Conservation (phyloP, 2,888 invertebrate species). For the Hirtodrosophila histrioides region DNA sequence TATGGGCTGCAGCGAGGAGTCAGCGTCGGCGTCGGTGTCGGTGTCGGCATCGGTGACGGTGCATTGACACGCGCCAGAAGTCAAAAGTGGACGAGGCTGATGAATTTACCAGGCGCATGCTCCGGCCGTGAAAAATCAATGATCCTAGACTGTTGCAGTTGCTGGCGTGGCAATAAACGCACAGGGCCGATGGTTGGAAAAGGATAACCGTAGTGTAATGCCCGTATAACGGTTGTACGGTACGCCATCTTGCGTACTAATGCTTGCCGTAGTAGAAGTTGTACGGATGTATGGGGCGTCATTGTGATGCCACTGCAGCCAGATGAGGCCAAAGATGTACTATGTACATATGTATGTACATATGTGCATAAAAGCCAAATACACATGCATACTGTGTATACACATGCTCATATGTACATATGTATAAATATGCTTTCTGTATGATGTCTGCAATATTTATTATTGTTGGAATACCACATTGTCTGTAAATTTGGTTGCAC, state of each 20-base stretch:
- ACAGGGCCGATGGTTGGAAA: constrained; percentile 44
- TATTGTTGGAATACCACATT: no score
- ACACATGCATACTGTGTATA: not conserved
- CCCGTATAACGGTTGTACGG: constrained; percentile 57
- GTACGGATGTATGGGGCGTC: constrained; percentile 46
- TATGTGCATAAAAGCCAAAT: not conserved
- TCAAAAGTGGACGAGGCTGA: constrained; percentile 35
- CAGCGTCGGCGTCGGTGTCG: not conserved
- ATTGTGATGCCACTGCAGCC: constrained; percentile 36
- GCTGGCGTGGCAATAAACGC: constrained; percentile 9
- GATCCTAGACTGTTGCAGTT: constrained; percentile 58
- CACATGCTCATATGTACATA: not conserved
- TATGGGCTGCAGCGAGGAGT: constrained; percentile 40
- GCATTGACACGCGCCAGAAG: constrained; percentile 75
- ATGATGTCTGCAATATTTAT: not conserved
- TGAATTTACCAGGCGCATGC: constrained; percentile 62
- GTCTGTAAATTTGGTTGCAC: constrained; percentile 30
- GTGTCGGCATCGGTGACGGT: constrained; percentile 35
- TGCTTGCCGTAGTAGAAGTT: constrained; percentile 70
- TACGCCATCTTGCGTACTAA: constrained; percentile 76
- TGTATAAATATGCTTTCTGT: constrained; percentile 8
- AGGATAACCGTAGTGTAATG: constrained; percentile 55
- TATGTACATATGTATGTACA: not conserved
- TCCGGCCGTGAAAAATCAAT: constrained; percentile 62
- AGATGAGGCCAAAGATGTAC: constrained; percentile 17